Evolutionary conservation across 2,888 invertebrate genomes (phyloP).

Genomic region (Macrophya annulata): DNA sequence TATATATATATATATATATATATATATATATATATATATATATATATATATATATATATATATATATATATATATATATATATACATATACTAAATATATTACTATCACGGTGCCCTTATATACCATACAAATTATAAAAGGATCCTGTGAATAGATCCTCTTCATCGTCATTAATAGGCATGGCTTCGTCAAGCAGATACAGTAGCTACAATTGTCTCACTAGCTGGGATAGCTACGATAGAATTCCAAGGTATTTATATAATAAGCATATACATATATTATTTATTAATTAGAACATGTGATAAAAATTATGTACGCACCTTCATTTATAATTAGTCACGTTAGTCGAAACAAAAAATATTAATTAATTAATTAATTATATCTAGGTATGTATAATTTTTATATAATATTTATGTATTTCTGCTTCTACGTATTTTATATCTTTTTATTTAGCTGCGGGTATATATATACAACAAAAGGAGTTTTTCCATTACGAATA

Average conservation of each 20-base stretch:
- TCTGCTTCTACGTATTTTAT: no score
- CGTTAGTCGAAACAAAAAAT: no score
- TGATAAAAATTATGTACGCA: neutral
- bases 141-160: neutral
- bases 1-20: no score
- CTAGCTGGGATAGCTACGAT: constrained; percentile 95
- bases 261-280: no score
- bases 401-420: no score
- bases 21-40: no score
- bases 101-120: neutral
- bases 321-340: neutral
- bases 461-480: neutral
- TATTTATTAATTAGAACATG: neutral
- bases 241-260: constrained; percentile 90
- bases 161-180: constrained; percentile 62
- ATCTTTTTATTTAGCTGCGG: no score
- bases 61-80: no score
- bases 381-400: no score
- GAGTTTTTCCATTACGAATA: neutral
- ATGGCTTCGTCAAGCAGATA: constrained; percentile 90
- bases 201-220: constrained; percentile 94
- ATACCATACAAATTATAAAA: neutral
- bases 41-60: no score
- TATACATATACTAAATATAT: neutral
- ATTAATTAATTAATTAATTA: no score